Evolutionary conservation across 2,113 vertebrate genomes (phyloP), one percentile per base, ranked within the genome.

Genomic region (Calonectris borealis): DNA sequence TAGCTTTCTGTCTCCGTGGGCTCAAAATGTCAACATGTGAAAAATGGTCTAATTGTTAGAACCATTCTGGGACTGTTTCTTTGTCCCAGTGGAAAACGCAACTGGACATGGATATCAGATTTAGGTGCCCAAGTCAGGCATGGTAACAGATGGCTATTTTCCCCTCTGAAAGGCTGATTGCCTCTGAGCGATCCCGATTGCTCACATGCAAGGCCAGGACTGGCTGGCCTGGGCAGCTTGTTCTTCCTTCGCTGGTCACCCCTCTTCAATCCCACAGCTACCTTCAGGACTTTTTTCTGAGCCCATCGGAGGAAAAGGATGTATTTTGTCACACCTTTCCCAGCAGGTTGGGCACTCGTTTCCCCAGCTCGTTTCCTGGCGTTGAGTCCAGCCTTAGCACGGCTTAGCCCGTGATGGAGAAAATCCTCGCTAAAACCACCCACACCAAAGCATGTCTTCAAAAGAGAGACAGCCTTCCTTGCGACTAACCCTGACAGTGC

Each of bases 101-200:
- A 62, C 40, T 49, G 32, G 55, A 60, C 13, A 13, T 19, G 34
- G n/a, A 58, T 73, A 44, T 78, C 46, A 52, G 38, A 57, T 66
- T 27, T 40, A 40, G 60, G n/a, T 54, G 40, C 46, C 40, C 51
- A 55, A 70, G 60, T 40, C 64, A 72, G 46, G 21, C 34, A 16
- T 20, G 11, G 27, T 58, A 51, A 48, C 55, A 68, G 55, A 60
- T 9, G 9, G 13, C 27, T 92, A 1, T 71, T 66, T 88, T 83
- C 32, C 58, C n/a, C 32, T 87, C 60, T 55, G 48, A 46, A 71
- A 78, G 27, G 11, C 61, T 64, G 38, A 8, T 7, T 40, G 62
- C 22, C 36, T 91, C 40, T 55, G 22, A 55, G 29, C 0, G 3
- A 64, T 51, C 15, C 44, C 1, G 0, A 20, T 0, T 60, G 51